These are phyloP conservation scores for Octonoba sinensis DNA, from an alignment of 2,888 invertebrate genomes.

Conservation along the genomic window DNA sequence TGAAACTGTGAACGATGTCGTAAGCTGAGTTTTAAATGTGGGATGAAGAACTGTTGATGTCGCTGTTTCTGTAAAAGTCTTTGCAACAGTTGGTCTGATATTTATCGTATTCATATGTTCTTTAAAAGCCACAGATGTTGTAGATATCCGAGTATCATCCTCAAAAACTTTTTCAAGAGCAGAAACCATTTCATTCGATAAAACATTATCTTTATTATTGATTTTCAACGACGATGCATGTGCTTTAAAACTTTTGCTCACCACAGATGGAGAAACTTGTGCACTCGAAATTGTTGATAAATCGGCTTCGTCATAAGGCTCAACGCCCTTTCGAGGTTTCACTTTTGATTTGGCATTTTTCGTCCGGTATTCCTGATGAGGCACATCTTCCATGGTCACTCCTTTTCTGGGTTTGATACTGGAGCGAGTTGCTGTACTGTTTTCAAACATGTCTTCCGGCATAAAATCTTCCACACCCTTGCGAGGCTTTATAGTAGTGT, in stretches of 20 bases:
- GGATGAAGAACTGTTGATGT: too few species aligned
- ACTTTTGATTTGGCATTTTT: constrained; percentile 30
- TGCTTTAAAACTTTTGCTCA: constrained; percentile 10
- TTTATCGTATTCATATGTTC: too few species aligned
- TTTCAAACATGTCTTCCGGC: constrained; percentile 3
- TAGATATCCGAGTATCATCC: constrained; percentile 19
- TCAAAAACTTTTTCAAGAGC: constrained; percentile 36
- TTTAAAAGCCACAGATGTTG: too few species aligned
- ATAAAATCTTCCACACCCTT: constrained; percentile 70
- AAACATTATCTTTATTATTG: not conserved
- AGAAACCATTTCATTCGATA: constrained; percentile 21
- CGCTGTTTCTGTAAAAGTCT: too few species aligned
- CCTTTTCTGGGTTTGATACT: constrained; percentile 56
- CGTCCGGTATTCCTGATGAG: not conserved
- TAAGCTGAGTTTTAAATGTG: too few species aligned
- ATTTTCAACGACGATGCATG: not conserved
- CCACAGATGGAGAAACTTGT: not conserved
- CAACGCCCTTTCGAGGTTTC: constrained; percentile 56
- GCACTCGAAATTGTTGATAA: not conserved
- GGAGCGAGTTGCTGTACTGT: constrained; percentile 10
- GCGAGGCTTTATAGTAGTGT: constrained; percentile 53
- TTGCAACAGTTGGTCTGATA: too few species aligned
- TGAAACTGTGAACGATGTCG: too few species aligned
- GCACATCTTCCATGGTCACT: constrained; percentile 25
- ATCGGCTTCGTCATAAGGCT: not conserved